A percentile compares a stretch with the other conserved stretches of the same genome.
These are phyloP conservation scores for Pseudolaguvia tuberculata DNA, from an alignment of 2,113 vertebrate species.

Conservation along the genomic window DNA sequence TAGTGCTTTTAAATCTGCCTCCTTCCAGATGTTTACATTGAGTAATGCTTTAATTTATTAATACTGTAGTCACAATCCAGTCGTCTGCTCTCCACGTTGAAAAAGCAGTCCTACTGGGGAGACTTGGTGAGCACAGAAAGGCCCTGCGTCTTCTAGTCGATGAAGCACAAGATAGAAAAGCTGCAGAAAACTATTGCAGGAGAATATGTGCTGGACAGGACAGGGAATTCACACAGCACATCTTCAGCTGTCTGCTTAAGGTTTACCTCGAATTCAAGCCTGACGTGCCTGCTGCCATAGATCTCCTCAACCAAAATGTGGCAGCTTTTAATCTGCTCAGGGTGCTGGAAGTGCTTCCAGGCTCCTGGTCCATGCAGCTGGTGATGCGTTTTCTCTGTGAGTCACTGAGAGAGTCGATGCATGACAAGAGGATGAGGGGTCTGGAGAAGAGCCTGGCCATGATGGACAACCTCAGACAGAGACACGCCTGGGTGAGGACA, in stretches of 20 bases:
- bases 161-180: conserved; percentile 46
- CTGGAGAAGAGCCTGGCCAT: conserved; percentile 57
- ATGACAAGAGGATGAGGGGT: conserved; percentile 54
- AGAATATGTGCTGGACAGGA: conserved; percentile 48
- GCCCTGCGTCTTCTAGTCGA: conserved; percentile 61
- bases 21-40: background rate
- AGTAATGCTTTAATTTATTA: background rate
- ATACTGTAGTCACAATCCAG: conserved; percentile 51
- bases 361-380: conserved; percentile 63
- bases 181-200: conserved; percentile 63
- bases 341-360: conserved; percentile 59
- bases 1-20: too few species aligned
- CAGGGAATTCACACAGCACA: conserved; percentile 38
- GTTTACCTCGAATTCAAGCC: conserved; percentile 55
- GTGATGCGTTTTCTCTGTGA: conserved; percentile 56
- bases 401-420: conserved; percentile 56
- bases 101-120: conserved; percentile 61
- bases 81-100: conserved; percentile 56
- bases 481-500: conserved; percentile 57
- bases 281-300: conserved; percentile 45
- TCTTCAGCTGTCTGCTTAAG: conserved; percentile 57
- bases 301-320: conserved; percentile 61
- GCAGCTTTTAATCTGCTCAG: conserved; percentile 45
- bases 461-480: conserved; percentile 56
- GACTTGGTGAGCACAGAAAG: conserved; percentile 52